Conservation (phyloP, 2,797 vertebrate species). For the Acanthurus leucopareius region DNA sequence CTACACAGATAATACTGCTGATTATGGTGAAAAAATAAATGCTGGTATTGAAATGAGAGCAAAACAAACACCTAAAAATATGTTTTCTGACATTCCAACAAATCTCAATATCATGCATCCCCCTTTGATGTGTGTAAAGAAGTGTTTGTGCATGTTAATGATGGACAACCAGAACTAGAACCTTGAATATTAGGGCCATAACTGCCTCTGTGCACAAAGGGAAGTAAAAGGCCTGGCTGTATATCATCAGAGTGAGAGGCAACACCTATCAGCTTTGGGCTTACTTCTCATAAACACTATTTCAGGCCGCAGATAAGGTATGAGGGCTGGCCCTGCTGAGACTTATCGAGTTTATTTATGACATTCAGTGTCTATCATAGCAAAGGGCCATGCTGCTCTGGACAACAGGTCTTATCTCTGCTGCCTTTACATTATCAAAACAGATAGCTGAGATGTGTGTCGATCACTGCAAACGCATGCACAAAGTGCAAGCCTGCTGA, state of each 20-base stretch:
- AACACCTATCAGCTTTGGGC: conserved; percentile 39
- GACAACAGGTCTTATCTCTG: neutral
- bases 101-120: neutral
- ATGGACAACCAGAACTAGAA: conserved; percentile 12
- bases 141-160: neutral
- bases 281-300: conserved; percentile 58
- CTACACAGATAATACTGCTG: neutral
- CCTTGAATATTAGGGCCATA: conserved; percentile 21
- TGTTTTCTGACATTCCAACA: neutral
- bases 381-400: neutral
- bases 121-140: neutral
- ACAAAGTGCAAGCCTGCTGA: conserved; percentile 2
- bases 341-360: conserved; percentile 52
- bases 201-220: conserved; percentile 22
- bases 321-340: conserved; percentile 21
- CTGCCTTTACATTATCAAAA: conserved; percentile 11
- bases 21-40: neutral
- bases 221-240: conserved; percentile 46
- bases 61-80: conserved; percentile 15
- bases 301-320: conserved; percentile 47
- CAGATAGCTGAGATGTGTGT: neutral
- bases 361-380: conserved; percentile 6
- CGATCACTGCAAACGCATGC: neutral
- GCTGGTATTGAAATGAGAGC: neutral
- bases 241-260: conserved; percentile 46